Percentiles rank a stretch among this genome's conserved stretches.
phyloP scores from a whole-genome alignment of 2,113 vertebrate species.

The Pomatostomus ruficeps region DNA sequence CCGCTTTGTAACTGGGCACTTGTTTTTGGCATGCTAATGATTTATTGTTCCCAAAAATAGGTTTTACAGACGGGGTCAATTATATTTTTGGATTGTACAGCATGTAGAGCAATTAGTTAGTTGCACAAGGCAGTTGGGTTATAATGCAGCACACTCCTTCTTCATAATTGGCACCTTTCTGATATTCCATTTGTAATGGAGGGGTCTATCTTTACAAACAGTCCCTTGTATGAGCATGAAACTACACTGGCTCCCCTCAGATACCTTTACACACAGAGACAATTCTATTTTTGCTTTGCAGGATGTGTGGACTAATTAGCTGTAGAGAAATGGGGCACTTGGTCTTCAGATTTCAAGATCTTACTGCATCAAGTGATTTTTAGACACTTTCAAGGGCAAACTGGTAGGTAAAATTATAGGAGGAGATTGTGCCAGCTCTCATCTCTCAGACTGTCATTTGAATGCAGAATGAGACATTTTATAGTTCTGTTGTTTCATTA shows the following conservation, averaged over 20 bases:
- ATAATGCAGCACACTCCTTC: constrained; percentile 2
- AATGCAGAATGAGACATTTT: neutral
- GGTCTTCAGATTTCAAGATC: constrained; percentile 31
- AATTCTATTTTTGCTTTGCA: constrained; percentile 30
- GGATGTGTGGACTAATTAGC: neutral
- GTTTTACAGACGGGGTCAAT: constrained; percentile 41
- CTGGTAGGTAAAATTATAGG: neutral
- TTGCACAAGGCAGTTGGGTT: constrained; percentile 41
- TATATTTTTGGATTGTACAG: constrained; percentile 24
- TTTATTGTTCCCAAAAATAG: constrained; percentile 48
- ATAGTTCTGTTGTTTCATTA: neutral
- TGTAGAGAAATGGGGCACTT: constrained; percentile 12
- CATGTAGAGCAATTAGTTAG: constrained; percentile 18
- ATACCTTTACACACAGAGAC: constrained; percentile 40
- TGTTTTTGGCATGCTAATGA: constrained; percentile 46
- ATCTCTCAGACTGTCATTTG: neutral
- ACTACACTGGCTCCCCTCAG: constrained; percentile 27
- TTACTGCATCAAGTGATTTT: constrained; percentile 8
- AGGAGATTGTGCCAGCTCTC: neutral
- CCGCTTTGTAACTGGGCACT: neutral
- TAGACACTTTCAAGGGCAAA: constrained; percentile 17
- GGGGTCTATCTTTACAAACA: constrained; percentile 22
- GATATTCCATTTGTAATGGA: constrained; percentile 21
- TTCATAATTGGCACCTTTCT: constrained; percentile 40
- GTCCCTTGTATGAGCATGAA: constrained; percentile 10